Conservation (phyloP, 2,797 vertebrate genomes). For the Discoglossus pictus region DNA sequence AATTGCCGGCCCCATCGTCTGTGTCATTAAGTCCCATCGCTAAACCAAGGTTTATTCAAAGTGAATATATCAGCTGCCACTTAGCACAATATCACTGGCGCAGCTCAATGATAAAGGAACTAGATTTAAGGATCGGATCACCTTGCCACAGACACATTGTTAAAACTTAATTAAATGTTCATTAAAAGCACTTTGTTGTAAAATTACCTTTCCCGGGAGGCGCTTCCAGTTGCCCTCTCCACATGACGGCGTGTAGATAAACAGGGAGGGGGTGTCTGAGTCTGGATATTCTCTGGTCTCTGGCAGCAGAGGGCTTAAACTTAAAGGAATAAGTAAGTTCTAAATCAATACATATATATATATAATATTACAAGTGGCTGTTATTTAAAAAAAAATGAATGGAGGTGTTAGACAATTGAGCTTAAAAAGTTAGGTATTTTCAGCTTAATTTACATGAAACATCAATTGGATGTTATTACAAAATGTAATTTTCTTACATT, state of each 20-base stretch:
- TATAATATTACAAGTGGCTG: too few relatives aligned
- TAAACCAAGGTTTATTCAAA: slow-evolving; percentile 24
- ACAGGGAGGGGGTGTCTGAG: not conserved
- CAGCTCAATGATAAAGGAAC: not conserved
- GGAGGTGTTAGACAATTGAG: too few relatives aligned
- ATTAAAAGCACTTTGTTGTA: slow-evolving; percentile 43
- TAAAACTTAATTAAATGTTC: slow-evolving; percentile 50
- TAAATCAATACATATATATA: too few relatives aligned
- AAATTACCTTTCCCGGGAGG: slow-evolving; percentile 25
- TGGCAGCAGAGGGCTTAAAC: not conserved
- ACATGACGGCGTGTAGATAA: too few relatives aligned
- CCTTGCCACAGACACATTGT: slow-evolving; percentile 44
- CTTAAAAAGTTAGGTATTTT: too few relatives aligned
- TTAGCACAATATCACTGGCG: slow-evolving; percentile 24
- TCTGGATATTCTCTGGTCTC: not conserved
- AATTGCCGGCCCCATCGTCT: not conserved
- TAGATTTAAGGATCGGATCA: slow-evolving; percentile 36
- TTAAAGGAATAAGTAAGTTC: too few relatives aligned
- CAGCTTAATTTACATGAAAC: too few relatives aligned
- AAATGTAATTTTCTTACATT: too few relatives aligned
- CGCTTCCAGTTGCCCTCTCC: not conserved
- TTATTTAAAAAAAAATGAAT: too few relatives aligned
- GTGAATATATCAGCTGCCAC: slow-evolving; percentile 19
- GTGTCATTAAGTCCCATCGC: not conserved
- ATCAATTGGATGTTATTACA: too few relatives aligned